Percentiles rank a stretch among this genome's conserved stretches.
phyloP scores from a whole-genome alignment of 1,140 invertebrate species.

The Teleopsis dalmanni region DNA sequence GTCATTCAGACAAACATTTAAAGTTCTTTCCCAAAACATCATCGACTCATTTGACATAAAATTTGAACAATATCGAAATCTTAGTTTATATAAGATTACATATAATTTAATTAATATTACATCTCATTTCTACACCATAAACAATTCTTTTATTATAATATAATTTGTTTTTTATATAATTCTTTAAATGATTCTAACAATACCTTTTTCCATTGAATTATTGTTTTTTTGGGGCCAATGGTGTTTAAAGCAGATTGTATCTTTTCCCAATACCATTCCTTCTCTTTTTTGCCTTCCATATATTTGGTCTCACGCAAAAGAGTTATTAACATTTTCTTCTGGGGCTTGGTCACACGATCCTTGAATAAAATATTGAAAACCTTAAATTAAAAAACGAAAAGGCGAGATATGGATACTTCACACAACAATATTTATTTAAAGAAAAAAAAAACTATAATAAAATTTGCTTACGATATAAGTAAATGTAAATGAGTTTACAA shows the following conservation, averaged over 20 bases:
- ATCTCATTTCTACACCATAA: no score
- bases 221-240: slow-evolving; percentile 42
- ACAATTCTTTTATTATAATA: no score
- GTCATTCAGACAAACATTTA: no score
- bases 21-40: no score
- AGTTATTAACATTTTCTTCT: slow-evolving; percentile 42
- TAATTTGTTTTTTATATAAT: no score
- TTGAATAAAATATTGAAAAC: slow-evolving; percentile 23
- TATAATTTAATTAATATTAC: no score
- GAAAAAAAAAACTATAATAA: slow-evolving; percentile 4
- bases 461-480: slow-evolving; percentile 1
- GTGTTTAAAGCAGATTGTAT: slow-evolving; percentile 39
- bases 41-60: no score
- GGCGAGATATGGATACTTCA: slow-evolving; percentile 10
- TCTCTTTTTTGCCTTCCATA: slow-evolving; percentile 42
- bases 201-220: slow-evolving; percentile 43
- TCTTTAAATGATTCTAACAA: neutral
- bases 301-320: slow-evolving; percentile 38
- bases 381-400: slow-evolving; percentile 16
- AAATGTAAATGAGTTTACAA: no score
- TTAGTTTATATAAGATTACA: no score
- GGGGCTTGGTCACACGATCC: slow-evolving; percentile 43
- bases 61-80: no score
- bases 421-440: slow-evolving; percentile 12
- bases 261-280: slow-evolving; percentile 43